phyloP scores from a whole-genome alignment of 1,140 invertebrate species.

The Metopolophium dirhodum region DNA sequence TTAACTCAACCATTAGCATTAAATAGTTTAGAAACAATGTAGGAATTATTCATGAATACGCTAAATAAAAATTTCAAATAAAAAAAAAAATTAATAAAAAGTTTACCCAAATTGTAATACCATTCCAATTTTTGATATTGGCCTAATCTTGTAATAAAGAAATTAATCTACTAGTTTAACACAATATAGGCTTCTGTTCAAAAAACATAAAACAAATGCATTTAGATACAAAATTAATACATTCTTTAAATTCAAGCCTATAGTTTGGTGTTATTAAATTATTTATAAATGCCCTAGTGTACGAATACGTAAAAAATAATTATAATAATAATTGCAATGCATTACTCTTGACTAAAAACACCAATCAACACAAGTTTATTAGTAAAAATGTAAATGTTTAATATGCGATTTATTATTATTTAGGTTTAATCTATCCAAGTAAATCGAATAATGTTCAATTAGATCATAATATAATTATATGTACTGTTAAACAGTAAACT shows the following conservation, averaged over 20 bases:
- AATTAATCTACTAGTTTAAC: not conserved
- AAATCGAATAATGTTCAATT: not conserved
- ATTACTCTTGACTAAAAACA: slow-evolving; percentile 37
- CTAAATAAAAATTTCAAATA: too few species aligned
- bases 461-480: not conserved
- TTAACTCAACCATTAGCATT: slow-evolving; percentile 17
- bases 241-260: not conserved
- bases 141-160: not conserved
- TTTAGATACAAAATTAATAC: not conserved
- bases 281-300: slow-evolving; percentile 27
- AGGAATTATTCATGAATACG: slow-evolving; percentile 41
- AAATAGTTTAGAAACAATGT: not conserved
- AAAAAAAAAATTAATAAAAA: slow-evolving; percentile 32
- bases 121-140: slow-evolving; percentile 4
- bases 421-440: not conserved
- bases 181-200: not conserved
- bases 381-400: not conserved
- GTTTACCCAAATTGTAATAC: not conserved
- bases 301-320: not conserved
- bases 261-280: slow-evolving; percentile 14
- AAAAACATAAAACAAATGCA: slow-evolving; percentile 14
- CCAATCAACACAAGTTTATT: not conserved
- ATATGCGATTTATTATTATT: slow-evolving; percentile 29
- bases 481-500: not conserved
- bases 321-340: not conserved